These are phyloP conservation scores for Acrocyrtus sp. DNA, from an alignment of 2,888 invertebrate genomes.

Conservation along the genomic window DNA sequence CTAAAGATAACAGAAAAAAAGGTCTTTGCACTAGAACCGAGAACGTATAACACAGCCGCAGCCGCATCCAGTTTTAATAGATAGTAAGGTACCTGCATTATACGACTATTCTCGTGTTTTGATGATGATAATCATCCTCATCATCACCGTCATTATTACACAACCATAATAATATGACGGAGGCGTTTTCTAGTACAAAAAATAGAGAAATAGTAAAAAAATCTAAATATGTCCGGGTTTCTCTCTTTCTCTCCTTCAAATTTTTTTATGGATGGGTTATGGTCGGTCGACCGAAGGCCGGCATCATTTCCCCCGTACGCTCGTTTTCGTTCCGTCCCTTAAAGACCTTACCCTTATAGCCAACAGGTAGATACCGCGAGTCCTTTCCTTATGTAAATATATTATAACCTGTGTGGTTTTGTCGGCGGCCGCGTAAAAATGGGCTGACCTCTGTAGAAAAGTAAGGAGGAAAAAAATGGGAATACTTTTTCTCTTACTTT, in stretches of 20 bases:
- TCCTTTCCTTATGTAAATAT: conserved; percentile 8
- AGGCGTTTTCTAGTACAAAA: too few relatives aligned
- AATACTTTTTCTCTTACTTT: too few relatives aligned
- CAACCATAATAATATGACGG: conserved; percentile 31
- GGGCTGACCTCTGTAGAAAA: conserved; percentile 37
- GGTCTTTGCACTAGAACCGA: conserved; percentile 49
- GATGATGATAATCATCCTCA: conserved; percentile 19
- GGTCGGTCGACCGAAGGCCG: conserved; percentile 53
- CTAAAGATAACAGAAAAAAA: conserved; percentile 10
- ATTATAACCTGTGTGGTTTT: conserved; percentile 22
- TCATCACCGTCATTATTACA: conserved; percentile 32
- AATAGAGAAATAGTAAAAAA: not conserved
- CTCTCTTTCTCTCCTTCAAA: not conserved
- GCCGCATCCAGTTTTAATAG: too few relatives aligned
- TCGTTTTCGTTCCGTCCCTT: not conserved
- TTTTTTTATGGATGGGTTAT: conserved; percentile 33
- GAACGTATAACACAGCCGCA: too few relatives aligned
- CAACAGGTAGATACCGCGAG: too few relatives aligned
- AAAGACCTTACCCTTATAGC: conserved; percentile 32
- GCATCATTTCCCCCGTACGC: conserved; percentile 41
- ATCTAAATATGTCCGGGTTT: not conserved
- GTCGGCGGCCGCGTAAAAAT: conserved; percentile 42
- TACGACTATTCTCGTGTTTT: conserved; percentile 25
- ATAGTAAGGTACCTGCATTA: too few relatives aligned
- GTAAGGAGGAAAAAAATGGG: too few relatives aligned